Base-by-base conservation (phyloP, 2,888 invertebrate genomes). In the Coleophora flavipennella region DNA sequence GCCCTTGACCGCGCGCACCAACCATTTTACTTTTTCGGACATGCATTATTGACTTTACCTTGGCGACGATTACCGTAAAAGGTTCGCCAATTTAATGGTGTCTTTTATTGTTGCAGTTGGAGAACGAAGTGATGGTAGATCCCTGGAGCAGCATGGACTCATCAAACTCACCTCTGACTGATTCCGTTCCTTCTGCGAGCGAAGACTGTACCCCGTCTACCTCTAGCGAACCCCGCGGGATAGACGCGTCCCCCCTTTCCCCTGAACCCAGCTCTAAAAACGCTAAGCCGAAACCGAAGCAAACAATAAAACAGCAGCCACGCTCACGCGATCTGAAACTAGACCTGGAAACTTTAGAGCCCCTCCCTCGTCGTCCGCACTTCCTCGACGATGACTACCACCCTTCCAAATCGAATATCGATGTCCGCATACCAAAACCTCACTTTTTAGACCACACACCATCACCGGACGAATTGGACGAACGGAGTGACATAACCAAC, bases 301-400 rank as follows among this genome's bases (percentile, higher is more conserved):
- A 62, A 8, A 35, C 39, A 7, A 32, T 13, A 9, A 43, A 43
- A 27, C 9, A 36, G 7, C 80, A 83, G 67, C 72, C 74, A 62
- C 80, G 80, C 44, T 67, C 76, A 43, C 71, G 79, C 50, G 73
- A 80, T 48, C 69, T 85, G 13, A 76, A 77, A 13, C 62, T 84
- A 44, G 75, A 79, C 36, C 52, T 84, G 48, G 81, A 80, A 45
- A 71, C 72, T 41, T 57, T 79, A 47, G 76, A 78, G 35, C 57
- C 71, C 38, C 59, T 65, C 35, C 67, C 81, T 35, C 85, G 84
- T 51, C 86, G 87, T 51, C 86, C 87, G 14, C 89, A 89, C 66
- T 89, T 89, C 55, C 75, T 89, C 36, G 89, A 89, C 55, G 89
- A 89, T 53, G 89, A 89, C 63, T 87, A 87, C 42, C 86, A 85